These are phyloP conservation scores for Belgica antarctica DNA, from an alignment of 2,888 invertebrate species.

Conservation along the genomic window DNA sequence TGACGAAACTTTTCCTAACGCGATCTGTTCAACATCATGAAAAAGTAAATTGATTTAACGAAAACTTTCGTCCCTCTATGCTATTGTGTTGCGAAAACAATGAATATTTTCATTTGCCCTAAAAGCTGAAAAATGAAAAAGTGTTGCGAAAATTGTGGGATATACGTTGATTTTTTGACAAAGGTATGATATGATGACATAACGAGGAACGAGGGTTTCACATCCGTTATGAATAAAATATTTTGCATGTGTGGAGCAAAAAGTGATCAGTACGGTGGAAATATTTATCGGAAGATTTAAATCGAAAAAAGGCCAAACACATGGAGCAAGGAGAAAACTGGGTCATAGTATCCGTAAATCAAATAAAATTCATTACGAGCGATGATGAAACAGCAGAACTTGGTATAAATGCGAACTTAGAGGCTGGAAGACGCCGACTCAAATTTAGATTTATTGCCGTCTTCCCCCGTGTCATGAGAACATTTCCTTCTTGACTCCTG, in stretches of 20 bases:
- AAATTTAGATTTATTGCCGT: slow-evolving; percentile 35
- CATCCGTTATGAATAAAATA: slow-evolving; percentile 31
- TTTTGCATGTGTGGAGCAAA: neutral
- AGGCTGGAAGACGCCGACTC: neutral
- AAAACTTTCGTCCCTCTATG: neutral
- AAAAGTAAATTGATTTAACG: slow-evolving; percentile 6
- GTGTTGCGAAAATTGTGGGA: neutral
- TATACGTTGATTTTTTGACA: slow-evolving; percentile 15
- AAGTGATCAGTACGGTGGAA: neutral
- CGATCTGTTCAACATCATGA: no score
- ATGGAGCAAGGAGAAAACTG: slow-evolving; percentile 10
- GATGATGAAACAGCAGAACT: slow-evolving; percentile 21
- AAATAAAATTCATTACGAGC: slow-evolving; percentile 35
- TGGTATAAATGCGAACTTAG: neutral
- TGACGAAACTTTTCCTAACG: no score
- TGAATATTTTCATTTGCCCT: neutral
- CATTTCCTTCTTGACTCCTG: no score
- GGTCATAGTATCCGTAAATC: slow-evolving; percentile 33
- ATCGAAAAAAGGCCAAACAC: neutral
- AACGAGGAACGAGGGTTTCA: slow-evolving; percentile 35
- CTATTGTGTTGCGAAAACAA: neutral
- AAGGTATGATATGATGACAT: slow-evolving; percentile 37
- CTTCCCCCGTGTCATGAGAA: no score
- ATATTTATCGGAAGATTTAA: slow-evolving; percentile 8
- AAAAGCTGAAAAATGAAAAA: slow-evolving; percentile 6